These are phyloP conservation scores for Felis chaus DNA, from an alignment of 2,113 vertebrate genomes.

Conservation along the genomic window DNA sequence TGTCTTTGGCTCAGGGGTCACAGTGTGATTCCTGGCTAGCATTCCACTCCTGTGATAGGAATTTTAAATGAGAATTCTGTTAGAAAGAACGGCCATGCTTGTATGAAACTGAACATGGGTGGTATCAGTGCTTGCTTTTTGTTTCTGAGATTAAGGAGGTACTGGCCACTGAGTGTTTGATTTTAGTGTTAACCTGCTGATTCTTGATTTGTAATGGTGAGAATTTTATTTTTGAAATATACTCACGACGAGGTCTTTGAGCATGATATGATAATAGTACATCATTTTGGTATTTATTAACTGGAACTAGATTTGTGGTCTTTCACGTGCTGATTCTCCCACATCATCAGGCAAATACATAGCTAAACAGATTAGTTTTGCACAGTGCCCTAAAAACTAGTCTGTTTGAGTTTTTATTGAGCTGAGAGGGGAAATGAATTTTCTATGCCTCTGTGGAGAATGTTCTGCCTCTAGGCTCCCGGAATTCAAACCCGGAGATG, in stretches of 20 bases:
- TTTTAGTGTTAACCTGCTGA: slow-evolving; percentile 9
- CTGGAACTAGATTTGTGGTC: slow-evolving; percentile 53
- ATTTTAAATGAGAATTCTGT: slow-evolving; percentile 75
- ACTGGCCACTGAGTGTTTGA: not conserved
- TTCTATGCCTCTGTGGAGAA: slow-evolving; percentile 69
- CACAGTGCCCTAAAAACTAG: slow-evolving; percentile 36
- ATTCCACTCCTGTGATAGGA: slow-evolving; percentile 80
- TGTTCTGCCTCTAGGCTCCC: slow-evolving; percentile 51
- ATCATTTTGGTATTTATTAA: slow-evolving; percentile 62
- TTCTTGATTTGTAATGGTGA: slow-evolving; percentile 36
- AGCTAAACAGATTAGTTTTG: slow-evolving; percentile 71
- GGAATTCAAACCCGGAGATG: slow-evolving; percentile 19
- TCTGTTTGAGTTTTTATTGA: slow-evolving; percentile 56
- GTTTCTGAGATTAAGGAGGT: not conserved
- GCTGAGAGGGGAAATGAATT: slow-evolving; percentile 67
- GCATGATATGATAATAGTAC: not conserved
- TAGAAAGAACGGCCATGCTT: slow-evolving; percentile 35
- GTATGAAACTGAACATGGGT: slow-evolving; percentile 42
- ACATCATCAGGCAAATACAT: slow-evolving; percentile 52
- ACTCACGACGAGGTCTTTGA: not conserved
- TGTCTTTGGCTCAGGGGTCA: slow-evolving; percentile 85
- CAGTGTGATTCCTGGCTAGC: slow-evolving; percentile 83
- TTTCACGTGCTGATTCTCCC: slow-evolving; percentile 33
- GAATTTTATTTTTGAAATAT: slow-evolving; percentile 62
- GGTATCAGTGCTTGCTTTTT: not conserved